These are phyloP conservation scores for Drosophila chauvacae DNA, from an alignment of 1,140 invertebrate genomes.

Conservation along the genomic window DNA sequence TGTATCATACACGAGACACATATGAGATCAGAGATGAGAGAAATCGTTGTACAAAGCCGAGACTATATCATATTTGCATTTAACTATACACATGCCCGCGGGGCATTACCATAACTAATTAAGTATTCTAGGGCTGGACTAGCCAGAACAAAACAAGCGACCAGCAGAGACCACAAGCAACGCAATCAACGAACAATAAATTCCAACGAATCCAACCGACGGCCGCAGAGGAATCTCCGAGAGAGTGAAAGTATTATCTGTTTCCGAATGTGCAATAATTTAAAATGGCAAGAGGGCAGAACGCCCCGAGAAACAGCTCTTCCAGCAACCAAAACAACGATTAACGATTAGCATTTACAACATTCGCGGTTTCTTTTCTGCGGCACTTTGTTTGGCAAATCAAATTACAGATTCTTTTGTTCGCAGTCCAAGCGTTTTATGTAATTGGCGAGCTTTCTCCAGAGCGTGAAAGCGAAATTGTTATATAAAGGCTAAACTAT, in stretches of 20 bases:
- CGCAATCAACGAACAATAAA: conserved; percentile 81
- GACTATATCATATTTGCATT: conserved; percentile 74
- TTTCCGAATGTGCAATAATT: conserved; percentile 70
- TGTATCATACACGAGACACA: conserved; percentile 58
- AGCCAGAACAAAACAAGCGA: conserved; percentile 44
- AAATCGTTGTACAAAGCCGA: conserved; percentile 70
- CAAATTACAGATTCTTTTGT: conserved; percentile 56
- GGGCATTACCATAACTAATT: conserved; percentile 48
- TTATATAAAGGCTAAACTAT: conserved; percentile 36
- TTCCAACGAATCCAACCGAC: conserved; percentile 31
- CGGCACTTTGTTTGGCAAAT: conserved; percentile 20
- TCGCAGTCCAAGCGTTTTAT: conserved; percentile 50
- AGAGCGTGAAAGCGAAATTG: conserved; percentile 43
- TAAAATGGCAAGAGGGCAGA: conserved; percentile 36
- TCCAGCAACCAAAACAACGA: conserved; percentile 20
- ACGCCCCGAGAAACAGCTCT: conserved; percentile 14
- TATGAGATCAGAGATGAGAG: conserved; percentile 34
- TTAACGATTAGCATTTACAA: conserved; percentile 36
- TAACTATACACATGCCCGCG: conserved; percentile 36
- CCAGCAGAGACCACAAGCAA: conserved; percentile 52
- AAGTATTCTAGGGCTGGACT: conserved; percentile 47
- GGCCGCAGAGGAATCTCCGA: conserved; percentile 58
- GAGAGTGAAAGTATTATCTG: conserved; percentile 71
- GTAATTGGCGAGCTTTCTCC: conserved; percentile 54
- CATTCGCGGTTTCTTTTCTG: conserved; percentile 39